These are phyloP conservation scores for Pelusios castaneus DNA, from an alignment of 2,113 vertebrate genomes.

Conservation along the genomic window DNA sequence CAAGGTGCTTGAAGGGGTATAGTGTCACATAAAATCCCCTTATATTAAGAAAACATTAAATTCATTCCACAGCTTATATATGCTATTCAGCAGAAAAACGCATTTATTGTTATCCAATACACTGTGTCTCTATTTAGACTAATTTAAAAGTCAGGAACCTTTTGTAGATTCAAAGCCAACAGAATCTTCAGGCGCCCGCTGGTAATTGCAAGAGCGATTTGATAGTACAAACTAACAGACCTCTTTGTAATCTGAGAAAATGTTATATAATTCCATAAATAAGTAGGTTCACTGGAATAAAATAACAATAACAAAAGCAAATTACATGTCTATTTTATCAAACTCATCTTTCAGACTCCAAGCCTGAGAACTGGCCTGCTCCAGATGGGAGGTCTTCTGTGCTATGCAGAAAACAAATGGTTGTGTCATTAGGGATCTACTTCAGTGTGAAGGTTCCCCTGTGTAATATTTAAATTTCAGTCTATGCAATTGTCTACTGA, in stretches of 20 bases:
- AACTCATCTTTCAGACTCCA: neutral
- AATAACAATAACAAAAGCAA: neutral
- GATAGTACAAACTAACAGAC: neutral
- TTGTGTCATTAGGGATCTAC: neutral
- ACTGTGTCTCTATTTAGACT: neutral
- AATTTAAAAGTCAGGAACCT: neutral
- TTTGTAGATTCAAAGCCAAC: neutral
- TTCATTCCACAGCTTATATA: neutral
- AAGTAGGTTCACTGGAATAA: neutral
- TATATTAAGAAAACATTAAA: neutral
- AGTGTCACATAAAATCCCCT: neutral
- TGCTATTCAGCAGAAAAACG: neutral
- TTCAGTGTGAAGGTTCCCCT: neutral
- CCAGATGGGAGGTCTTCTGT: neutral
- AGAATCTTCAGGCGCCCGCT: fast-evolving
- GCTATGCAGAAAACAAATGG: fast-evolving
- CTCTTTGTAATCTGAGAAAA: neutral
- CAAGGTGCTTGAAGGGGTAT: neutral
- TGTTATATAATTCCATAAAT: neutral
- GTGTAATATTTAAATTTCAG: neutral
- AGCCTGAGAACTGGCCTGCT: fast-evolving
- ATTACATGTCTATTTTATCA: neutral
- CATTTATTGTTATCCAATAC: neutral
- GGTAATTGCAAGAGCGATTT: neutral
- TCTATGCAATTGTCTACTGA: neutral